A percentile compares a stretch with the other conserved stretches of the same genome.
Evolutionary conservation across 2,888 invertebrate genomes (phyloP).

Genomic region (Gortyna flavago): DNA sequence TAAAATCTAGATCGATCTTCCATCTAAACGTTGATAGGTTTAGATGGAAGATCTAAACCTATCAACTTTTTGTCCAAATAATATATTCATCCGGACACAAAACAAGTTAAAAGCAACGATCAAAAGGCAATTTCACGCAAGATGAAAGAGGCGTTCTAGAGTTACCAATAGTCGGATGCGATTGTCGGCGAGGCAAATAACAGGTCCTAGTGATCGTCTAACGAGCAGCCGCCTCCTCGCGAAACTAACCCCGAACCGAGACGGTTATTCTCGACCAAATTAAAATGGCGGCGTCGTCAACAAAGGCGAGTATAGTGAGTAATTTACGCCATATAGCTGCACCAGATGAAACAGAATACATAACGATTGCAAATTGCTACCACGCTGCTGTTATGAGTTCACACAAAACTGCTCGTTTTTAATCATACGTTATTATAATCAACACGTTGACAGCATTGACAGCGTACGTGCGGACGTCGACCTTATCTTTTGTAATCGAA

Average conservation of each 20-base stretch:
- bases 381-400: conserved; percentile 40
- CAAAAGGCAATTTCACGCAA: conserved; percentile 79
- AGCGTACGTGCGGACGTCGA: conserved; percentile 17
- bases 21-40: too few relatives aligned
- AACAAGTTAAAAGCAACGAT: conserved; percentile 70
- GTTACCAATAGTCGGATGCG: conserved; percentile 74
- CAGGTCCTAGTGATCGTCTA: conserved; percentile 68
- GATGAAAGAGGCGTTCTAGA: conserved; percentile 77
- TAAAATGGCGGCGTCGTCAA: conserved; percentile 78
- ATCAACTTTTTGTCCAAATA: conserved; percentile 64
- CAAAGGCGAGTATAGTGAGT: conserved; percentile 68
- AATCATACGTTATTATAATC: conserved; percentile 37
- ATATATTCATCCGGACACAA: conserved; percentile 56
- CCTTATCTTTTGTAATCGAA: conserved; percentile 40
- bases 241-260: conserved; percentile 67
- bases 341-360: conserved; percentile 66
- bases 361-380: conserved; percentile 68
- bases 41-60: conserved; percentile 48
- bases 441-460: conserved; percentile 17
- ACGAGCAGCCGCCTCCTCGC: conserved; percentile 66
- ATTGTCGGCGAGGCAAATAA: conserved; percentile 70
- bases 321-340: conserved; percentile 71
- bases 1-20: conserved; percentile 46
- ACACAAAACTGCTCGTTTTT: conserved; percentile 31
- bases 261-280: conserved; percentile 75